Evolutionary conservation across 1,140 invertebrate genomes (phyloP).

Genomic region (Heliconius himera): DNA sequence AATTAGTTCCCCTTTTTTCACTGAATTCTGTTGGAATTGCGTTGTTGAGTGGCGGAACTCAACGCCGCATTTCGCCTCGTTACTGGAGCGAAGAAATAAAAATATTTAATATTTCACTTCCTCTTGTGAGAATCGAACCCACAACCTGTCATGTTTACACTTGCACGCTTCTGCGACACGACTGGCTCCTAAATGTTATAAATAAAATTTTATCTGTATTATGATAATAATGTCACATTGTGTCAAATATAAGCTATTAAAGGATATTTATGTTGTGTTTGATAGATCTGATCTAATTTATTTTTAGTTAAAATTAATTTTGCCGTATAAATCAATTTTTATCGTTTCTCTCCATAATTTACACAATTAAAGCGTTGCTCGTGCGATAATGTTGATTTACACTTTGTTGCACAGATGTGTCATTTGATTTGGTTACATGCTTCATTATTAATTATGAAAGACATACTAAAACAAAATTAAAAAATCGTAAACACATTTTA

Average conservation of each 20-base stretch:
- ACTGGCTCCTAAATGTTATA: too few relatives aligned
- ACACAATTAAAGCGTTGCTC: conserved; percentile 3
- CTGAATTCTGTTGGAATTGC: too few relatives aligned
- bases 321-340: conserved; percentile 10
- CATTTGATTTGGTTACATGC: not conserved
- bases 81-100: too few relatives aligned
- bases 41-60: too few relatives aligned
- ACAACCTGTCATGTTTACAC: too few relatives aligned
- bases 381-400: conserved; percentile 15
- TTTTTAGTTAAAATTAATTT: not conserved
- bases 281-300: conserved; percentile 1
- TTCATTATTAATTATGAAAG: not conserved
- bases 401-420: not conserved
- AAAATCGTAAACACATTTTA: not conserved
- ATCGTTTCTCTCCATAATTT: conserved; percentile 1
- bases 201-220: not conserved
- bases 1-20: too few relatives aligned
- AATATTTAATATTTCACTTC: too few relatives aligned
- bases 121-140: too few relatives aligned
- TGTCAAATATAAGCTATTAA: not conserved
- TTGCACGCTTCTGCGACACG: too few relatives aligned
- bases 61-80: too few relatives aligned
- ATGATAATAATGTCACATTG: not conserved
- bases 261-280: not conserved
- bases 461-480: conserved; percentile 1